Base-by-base conservation (phyloP, 1,140 invertebrate species). In the Holotrichia oblita region DNA sequence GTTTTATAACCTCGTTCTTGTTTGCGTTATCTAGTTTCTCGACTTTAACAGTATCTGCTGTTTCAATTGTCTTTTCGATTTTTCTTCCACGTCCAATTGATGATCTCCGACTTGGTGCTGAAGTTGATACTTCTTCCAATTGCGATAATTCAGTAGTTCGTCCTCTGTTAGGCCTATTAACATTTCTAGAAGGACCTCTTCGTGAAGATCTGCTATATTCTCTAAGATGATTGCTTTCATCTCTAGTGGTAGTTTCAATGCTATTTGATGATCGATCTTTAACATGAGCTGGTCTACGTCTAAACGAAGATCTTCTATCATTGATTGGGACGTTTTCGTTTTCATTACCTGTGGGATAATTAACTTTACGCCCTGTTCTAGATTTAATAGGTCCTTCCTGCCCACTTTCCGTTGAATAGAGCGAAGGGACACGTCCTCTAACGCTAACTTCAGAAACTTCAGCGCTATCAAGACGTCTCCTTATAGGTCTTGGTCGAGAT, bases 301-400 rank as follows among this genome's bases (percentile, higher is more conserved):
- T 72, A 20, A 77, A 0, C 17, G n/a, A 48, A 42, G 27, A 48
- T 17, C 73, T 27, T 42, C 34, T 59, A 17, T 76, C 73, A 40
- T 48, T 24, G 17, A 74, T 40, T 41, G 48, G 44, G 73, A 80
- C 76, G 12, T 42, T 73, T 44, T 22, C 77, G 10, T 10, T 79
- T 78, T 80, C 79, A 41, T 2, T 17, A 3, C 12, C 27, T 14
- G 42, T 24, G n/a, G 69, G 42, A 27, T 48, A 78, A 55, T 73
- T 73, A 14, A 82, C 81, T 79, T 78, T 83, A 55, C 83, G 81
- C n/a, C 83, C 84, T n/a, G 83, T 81, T 78, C 82, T 79, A 20
- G 83, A 76, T 73, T 81, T 77, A 9, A 72, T 12, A 41, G 79
- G 77, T 6, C 44, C 42, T 61, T 80, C 81, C 34, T 78, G 78